A percentile compares a stretch with the other conserved stretches of the same genome.
These are phyloP conservation scores for Myanophis thanlyinensis DNA, from an alignment of 2,113 vertebrate genomes.

Conservation along the genomic window DNA sequence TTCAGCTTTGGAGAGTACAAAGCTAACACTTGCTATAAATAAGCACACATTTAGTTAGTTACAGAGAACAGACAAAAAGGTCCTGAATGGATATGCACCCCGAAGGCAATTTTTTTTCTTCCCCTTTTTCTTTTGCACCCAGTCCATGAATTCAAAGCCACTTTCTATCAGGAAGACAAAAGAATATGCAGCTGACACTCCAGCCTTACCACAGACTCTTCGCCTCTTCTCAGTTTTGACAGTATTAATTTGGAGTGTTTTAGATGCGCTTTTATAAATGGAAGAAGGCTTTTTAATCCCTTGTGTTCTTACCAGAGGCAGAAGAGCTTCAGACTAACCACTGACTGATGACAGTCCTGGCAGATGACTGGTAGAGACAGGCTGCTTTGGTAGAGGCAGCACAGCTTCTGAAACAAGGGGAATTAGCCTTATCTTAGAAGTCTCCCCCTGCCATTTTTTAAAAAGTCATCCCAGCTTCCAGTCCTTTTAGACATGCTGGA, in stretches of 20 bases:
- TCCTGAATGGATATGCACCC: slow-evolving; percentile 28
- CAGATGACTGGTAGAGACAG: background rate
- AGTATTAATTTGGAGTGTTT: slow-evolving; percentile 58
- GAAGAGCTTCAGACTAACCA: background rate
- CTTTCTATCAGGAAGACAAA: slow-evolving; percentile 43
- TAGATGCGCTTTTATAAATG: slow-evolving; percentile 53
- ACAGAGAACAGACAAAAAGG: slow-evolving; percentile 24
- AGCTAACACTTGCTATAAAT: background rate
- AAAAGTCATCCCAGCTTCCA: background rate
- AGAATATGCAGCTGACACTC: slow-evolving; percentile 26
- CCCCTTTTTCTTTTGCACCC: slow-evolving; percentile 71
- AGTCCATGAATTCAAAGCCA: slow-evolving; percentile 45
- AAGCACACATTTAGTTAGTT: background rate
- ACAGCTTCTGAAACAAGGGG: background rate
- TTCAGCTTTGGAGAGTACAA: slow-evolving; percentile 27
- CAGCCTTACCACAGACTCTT: slow-evolving; percentile 24
- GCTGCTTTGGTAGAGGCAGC: background rate
- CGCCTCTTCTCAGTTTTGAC: slow-evolving; percentile 41
- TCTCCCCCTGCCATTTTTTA: background rate
- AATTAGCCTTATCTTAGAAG: background rate
- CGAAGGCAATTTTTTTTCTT: slow-evolving; percentile 19
- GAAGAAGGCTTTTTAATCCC: slow-evolving; percentile 42
- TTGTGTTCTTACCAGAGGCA: slow-evolving; percentile 2
- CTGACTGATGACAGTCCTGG: slow-evolving; percentile 26
- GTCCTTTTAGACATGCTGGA: background rate